Evolutionary conservation across 1,140 invertebrate genomes (phyloP).

Genomic region (Centruroides sculpturatus): DNA sequence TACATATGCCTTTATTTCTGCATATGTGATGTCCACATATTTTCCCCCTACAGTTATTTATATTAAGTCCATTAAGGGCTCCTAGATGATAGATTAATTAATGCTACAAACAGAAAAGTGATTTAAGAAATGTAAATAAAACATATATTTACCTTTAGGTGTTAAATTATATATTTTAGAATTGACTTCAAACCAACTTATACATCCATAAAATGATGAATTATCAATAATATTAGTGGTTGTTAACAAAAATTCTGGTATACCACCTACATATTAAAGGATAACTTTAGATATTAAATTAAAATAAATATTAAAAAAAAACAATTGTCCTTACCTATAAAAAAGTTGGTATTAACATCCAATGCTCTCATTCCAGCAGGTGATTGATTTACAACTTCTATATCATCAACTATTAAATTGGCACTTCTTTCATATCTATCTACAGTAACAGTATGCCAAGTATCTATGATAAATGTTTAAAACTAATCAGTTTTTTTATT

Average conservation of each 20-base stretch:
- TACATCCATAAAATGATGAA: slow-evolving; percentile 45
- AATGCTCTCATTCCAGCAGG: slow-evolving; percentile 11
- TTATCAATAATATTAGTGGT: slow-evolving; percentile 44
- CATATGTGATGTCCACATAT: slow-evolving; percentile 48
- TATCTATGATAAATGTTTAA: background rate
- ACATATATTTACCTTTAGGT: slow-evolving; percentile 20
- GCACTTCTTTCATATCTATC: slow-evolving; percentile 9
- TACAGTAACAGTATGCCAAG: slow-evolving; percentile 9
- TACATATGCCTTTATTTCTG: slow-evolving; percentile 43
- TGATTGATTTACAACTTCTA: slow-evolving; percentile 9
- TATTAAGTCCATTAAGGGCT: slow-evolving; percentile 39
- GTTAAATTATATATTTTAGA: slow-evolving; percentile 40
- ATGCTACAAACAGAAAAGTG: background rate
- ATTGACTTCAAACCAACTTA: slow-evolving; percentile 46
- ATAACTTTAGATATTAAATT: no score
- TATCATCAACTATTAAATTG: slow-evolving; percentile 8
- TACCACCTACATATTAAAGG: slow-evolving; percentile 33
- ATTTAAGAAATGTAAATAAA: background rate
- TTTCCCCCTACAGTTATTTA: slow-evolving; percentile 52
- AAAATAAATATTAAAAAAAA: background rate
- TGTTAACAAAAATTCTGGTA: slow-evolving; percentile 42
- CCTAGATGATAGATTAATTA: slow-evolving; percentile 7
- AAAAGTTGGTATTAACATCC: slow-evolving; percentile 11
- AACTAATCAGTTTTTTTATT: background rate
- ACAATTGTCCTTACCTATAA: slow-evolving; percentile 2